Evolutionary conservation across 1,140 invertebrate species (phyloP).

Genomic region (Aporrectodea caliginosa): DNA sequence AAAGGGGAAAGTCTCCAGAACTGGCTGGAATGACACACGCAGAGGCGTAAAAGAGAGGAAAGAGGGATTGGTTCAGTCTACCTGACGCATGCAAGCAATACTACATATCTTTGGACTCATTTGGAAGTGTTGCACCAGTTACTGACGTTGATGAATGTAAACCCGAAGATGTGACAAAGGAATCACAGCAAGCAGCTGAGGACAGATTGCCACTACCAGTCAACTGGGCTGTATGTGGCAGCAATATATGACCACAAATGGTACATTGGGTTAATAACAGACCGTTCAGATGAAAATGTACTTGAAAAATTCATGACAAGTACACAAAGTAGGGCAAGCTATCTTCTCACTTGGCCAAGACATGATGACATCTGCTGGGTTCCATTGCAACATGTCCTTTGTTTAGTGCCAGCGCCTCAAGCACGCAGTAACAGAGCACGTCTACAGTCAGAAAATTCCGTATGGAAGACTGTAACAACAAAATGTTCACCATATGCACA

Average conservation of each 20-base stretch:
- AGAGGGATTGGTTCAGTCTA: too few relatives aligned
- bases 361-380: not conserved
- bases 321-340: not conserved
- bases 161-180: not conserved
- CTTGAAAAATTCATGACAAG: not conserved
- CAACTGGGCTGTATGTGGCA: not conserved
- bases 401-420: not conserved
- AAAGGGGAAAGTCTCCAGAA: too few relatives aligned
- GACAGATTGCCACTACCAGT: not conserved
- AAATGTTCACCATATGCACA: too few relatives aligned
- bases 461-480: too few relatives aligned
- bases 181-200: not conserved
- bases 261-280: not conserved
- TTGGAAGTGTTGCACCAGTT: not conserved
- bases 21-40: too few relatives aligned
- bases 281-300: not conserved
- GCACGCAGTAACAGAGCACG: not conserved
- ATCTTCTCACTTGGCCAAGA: not conserved
- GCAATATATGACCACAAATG: not conserved
- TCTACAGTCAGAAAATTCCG: not conserved
- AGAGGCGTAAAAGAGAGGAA: too few relatives aligned
- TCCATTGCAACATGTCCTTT: not conserved
- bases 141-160: too few relatives aligned
- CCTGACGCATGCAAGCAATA: too few relatives aligned
- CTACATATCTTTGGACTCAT: not conserved